Base-by-base conservation (phyloP, 2,888 invertebrate species). In the Agonopterix heracliana region DNA sequence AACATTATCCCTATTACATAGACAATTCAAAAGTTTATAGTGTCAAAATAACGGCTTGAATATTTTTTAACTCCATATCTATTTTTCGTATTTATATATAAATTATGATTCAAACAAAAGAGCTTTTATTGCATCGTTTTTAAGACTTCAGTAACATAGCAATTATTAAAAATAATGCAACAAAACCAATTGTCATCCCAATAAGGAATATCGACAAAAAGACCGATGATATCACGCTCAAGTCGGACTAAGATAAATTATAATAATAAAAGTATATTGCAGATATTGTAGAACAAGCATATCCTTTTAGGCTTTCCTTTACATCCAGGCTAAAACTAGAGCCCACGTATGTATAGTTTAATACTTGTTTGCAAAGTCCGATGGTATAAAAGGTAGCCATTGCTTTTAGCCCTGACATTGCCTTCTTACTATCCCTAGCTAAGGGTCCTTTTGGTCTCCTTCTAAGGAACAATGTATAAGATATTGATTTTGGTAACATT, bases 401-500 rank as follows among this genome's bases (percentile, higher is more conserved):
- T 69, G 70, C 65, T 63, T 14, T 64, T 71, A 80, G 68, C 83
- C 87, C 84, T 86, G 87, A 86, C 87, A 88, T 86, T 88, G 84
- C 74, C 76, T 78, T 74, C 61, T 55, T 60, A 60, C 61, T 61
- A 62, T 66, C 62, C 66, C 63, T 61, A 59, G 59, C 58, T 62
- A 67, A 63, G 63, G 54, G 52, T 53, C 57, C 45, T 46, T 26
- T 26, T 26, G 26, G 5, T 26, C 26, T 26, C 26, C 26, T 5
- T 26, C 5, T 26, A 26, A 35, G 52, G 59, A 55, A 74, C 59
- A 59, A 83, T 76, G 78, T 66, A 71, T 60, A 70, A 72, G 59
- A 56, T 74, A 55, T 55, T 68, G 43, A 59, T 63, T 50, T 56
- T 77, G 51, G 36, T 54, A 2, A 50, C 71, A 49, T 56, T 78